Evolutionary conservation across 2,888 invertebrate genomes (phyloP), one percentile per base, ranked within the genome.

Genomic region (Crematogaster levior): DNA sequence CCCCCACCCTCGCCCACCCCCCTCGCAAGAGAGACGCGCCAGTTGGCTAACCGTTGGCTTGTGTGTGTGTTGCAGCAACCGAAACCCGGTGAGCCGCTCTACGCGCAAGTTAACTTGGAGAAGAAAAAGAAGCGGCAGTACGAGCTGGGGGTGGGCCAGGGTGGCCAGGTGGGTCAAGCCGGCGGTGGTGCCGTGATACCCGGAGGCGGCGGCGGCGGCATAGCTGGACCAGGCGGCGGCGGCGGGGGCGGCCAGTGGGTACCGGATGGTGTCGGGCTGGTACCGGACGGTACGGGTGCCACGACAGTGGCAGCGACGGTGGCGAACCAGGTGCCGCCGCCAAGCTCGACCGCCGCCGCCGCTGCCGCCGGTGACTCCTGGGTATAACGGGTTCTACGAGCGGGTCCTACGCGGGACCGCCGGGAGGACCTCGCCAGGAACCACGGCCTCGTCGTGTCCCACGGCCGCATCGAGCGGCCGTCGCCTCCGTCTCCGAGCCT

Each of bases 61-160:
- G 92, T 93, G 91, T 91, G 91, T 92, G 92, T 94, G 93, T 94
- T 94, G 93, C 93, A 94, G 93, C 94, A 95, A 94, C 95, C 95
- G 89, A 95, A 95, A 93, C 95, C 95, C 87, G 95, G 95, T 88
- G 96, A 96, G 94, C 96, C 96, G 86, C 95, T 96, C 83, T 96
- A 96, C 94, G 96, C 96, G 92, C 96, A 96, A 95, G 96, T 96
- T 90, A 96, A 96, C 93, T 95, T 96, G 91, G 96, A 96, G 92
- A 96, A 96, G 94, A 96, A 96, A 94, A 95, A 95, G 93, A 95
- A 95, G 92, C 95, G 95, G 86, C 94, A 94, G 90, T 94, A 93
- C 92, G 94, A 94, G 92, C 92, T 94, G 92, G 94, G 94, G 92
- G 92, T 94, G 91, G 93, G 92, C 90, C 92, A 92, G 89, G 77